These are phyloP conservation scores for Polyommatus icarus DNA, from an alignment of 2,888 invertebrate species.

Conservation along the genomic window DNA sequence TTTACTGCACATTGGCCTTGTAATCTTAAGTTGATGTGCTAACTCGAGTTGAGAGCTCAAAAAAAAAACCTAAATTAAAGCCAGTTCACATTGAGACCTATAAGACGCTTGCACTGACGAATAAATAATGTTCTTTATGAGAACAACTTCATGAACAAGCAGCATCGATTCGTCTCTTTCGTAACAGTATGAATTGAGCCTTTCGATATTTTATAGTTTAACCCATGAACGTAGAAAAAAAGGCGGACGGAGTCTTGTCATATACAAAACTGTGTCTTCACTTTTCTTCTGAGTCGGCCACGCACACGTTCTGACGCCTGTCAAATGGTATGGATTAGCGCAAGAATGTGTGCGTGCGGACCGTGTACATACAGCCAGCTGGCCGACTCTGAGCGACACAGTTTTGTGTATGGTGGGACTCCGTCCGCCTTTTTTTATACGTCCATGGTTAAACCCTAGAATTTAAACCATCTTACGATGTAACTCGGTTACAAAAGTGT, in stretches of 20 bases:
- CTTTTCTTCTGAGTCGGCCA: too few species aligned
- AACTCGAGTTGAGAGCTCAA: not conserved
- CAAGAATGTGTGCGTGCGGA: too few species aligned
- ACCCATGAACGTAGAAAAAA: too few species aligned
- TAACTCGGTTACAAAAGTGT: not conserved
- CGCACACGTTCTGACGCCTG: too few species aligned
- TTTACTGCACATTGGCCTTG: not conserved
- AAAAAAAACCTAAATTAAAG: not conserved
- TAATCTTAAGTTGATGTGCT: not conserved
- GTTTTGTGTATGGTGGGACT: too few species aligned
- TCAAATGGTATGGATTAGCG: too few species aligned
- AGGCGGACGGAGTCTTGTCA: too few species aligned
- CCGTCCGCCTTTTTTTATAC: too few species aligned
- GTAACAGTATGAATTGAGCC: slow-evolving; percentile 7
- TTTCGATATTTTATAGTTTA: not conserved
- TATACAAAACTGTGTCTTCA: too few species aligned
- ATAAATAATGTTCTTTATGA: not conserved
- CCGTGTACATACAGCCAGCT: too few species aligned
- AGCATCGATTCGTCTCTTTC: slow-evolving; percentile 12
- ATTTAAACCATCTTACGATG: not conserved
- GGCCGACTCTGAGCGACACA: too few species aligned
- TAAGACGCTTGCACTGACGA: not conserved
- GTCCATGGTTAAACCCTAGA: not conserved
- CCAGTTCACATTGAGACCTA: slow-evolving; percentile 11
- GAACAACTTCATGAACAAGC: not conserved